A percentile compares a stretch with the other conserved stretches of the same genome.
Evolutionary conservation across 2,888 invertebrate genomes (phyloP).

Genomic region (Tridacna gigas): DNA sequence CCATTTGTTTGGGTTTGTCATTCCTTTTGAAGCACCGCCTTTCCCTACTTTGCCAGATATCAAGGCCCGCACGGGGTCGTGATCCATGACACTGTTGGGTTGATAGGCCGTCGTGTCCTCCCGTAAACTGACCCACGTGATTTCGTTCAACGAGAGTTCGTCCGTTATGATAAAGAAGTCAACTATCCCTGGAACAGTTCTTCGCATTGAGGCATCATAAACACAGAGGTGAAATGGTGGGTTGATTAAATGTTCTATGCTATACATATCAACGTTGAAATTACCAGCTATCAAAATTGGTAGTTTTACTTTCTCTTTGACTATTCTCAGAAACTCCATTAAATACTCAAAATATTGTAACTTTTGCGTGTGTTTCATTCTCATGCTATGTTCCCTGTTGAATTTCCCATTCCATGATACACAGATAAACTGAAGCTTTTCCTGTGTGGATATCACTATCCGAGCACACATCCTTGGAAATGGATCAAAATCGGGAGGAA

Average conservation of each 20-base stretch:
- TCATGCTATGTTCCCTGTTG: slow-evolving; percentile 5
- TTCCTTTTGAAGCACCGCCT: slow-evolving; percentile 27
- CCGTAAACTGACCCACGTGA: slow-evolving; percentile 39
- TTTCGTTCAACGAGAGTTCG: slow-evolving; percentile 37
- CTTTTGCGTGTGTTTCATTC: slow-evolving; percentile 29
- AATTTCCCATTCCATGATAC: slow-evolving; percentile 57
- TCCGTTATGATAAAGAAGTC: slow-evolving; percentile 53
- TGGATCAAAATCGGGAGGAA: slow-evolving; percentile 50
- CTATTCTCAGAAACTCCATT: slow-evolving; percentile 47
- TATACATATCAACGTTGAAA: slow-evolving; percentile 47
- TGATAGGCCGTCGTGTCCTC: slow-evolving; percentile 34
- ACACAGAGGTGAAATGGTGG: slow-evolving; percentile 49
- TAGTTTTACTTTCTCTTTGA: slow-evolving; percentile 43
- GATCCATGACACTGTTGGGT: slow-evolving; percentile 40
- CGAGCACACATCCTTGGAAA: slow-evolving; percentile 43
- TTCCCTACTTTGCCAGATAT: slow-evolving; percentile 13
- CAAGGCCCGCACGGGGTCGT: slow-evolving; percentile 43
- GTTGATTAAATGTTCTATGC: slow-evolving; percentile 29
- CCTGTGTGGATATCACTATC: slow-evolving; percentile 22
- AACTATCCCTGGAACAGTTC: slow-evolving; percentile 32
- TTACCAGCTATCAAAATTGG: slow-evolving; percentile 54
- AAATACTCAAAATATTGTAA: slow-evolving; percentile 43
- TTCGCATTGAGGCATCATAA: slow-evolving; percentile 48
- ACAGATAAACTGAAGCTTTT: slow-evolving; percentile 47
- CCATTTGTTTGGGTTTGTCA: slow-evolving; percentile 15